Base-by-base conservation (phyloP, 2,797 vertebrate genomes). In the Fistularia commersonii region DNA sequence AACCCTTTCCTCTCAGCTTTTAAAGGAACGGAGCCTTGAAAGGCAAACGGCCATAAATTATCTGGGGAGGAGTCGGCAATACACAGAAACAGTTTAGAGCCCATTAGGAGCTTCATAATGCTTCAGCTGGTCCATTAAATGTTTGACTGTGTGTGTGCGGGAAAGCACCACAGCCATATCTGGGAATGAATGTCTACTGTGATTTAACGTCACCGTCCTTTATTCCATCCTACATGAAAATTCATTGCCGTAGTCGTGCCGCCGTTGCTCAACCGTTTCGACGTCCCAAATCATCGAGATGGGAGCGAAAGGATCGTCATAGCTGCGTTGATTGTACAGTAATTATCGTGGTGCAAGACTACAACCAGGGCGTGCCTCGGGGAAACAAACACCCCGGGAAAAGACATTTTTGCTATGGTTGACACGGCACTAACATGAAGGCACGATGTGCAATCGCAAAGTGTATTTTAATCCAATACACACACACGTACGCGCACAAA, bases 301-400 rank as follows among this genome's bases (percentile, higher is more conserved):
- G 61, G 53, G 37, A 66, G 14, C 47, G 9, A 51, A 54, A 13
- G 10, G 34, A 64, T 66, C 48, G 7, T 10, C 61, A 32, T 65
- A 41, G 37, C 23, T 11, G 54, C 70, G 73, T 72, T 64, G 74
- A 78, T 79, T 72, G 68, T 23, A 23, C 23, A 52, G 66, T 61
- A 73, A 62, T 65, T 50, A 71, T 63, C 57, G 56, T 13, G 41
- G 57, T 46, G 12, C 44, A 32, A 51, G 11, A 42, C 48, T 6
- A 48, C 41, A 43, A 52, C 52, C 46, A 56, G 14, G 60, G 52
- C 43, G 15, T 10, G n/a, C 31, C 45, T 31, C 59, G 37, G 0
- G 14, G 51, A 54, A 61, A 54, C 46, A 69, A 64, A 66, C 35
- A 58, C 23, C 23, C 2, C 23, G 23, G 23, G 23, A 23, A 23